phyloP scores from a whole-genome alignment of 1,140 invertebrate species.

The Halyomorpha halys region DNA sequence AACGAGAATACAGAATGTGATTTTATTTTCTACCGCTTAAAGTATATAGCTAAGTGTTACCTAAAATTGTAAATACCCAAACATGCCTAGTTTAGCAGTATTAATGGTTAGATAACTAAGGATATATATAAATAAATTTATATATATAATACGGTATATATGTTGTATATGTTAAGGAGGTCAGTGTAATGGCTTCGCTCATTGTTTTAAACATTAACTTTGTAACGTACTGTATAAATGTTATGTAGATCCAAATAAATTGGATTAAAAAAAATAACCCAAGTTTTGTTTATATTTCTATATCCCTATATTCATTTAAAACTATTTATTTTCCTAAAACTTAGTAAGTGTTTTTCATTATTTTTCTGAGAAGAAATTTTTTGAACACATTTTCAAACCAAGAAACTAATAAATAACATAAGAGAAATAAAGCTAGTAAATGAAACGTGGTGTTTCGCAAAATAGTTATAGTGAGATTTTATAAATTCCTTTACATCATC shows the following conservation, averaged over 20 bases:
- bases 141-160: constrained; percentile 9
- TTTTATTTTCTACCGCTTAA: constrained; percentile 28
- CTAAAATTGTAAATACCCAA: constrained; percentile 23
- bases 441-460: too few relatives aligned
- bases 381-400: too few relatives aligned
- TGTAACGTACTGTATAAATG: constrained; percentile 26
- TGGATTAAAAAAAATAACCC: neutral
- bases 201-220: constrained; percentile 24
- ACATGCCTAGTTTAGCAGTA: constrained; percentile 20
- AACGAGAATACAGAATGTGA: constrained; percentile 24
- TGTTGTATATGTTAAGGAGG: constrained; percentile 20
- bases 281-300: too few relatives aligned
- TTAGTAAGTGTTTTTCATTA: too few relatives aligned
- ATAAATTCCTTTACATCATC: too few relatives aligned
- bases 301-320: too few relatives aligned
- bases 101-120: constrained; percentile 5
- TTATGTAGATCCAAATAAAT: constrained; percentile 25
- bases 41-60: constrained; percentile 24
- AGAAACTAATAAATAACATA: too few relatives aligned
- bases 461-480: too few relatives aligned
- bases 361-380: too few relatives aligned
- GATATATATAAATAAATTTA: constrained; percentile 8
- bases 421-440: too few relatives aligned
- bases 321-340: too few relatives aligned
- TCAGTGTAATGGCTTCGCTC: neutral